Percentiles rank a stretch among this genome's conserved stretches.
Conservation (phyloP, 2,888 invertebrate species). For the Tenthredo amoena region DNA sequence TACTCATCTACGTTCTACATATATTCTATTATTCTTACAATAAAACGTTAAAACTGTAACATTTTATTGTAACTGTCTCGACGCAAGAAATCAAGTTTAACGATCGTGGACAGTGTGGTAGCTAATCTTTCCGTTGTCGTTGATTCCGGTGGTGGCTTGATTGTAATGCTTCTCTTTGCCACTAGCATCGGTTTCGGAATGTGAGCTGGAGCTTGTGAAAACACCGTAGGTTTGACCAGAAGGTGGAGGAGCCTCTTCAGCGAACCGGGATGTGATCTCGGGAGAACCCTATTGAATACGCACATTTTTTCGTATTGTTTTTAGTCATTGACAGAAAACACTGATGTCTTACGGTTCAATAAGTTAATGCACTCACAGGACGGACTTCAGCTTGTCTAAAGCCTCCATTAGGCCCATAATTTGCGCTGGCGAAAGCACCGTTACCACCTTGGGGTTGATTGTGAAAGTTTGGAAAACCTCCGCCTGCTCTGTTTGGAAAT, state of each 20-base stretch:
- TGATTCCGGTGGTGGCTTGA: constrained; percentile 83
- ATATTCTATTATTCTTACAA: neutral
- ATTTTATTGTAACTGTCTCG: neutral
- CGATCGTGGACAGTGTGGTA: constrained; percentile 81
- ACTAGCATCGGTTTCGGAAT: constrained; percentile 80
- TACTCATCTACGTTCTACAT: neutral
- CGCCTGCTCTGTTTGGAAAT: constrained; percentile 17
- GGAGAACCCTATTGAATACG: constrained; percentile 62
- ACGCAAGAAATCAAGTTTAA: constrained; percentile 52
- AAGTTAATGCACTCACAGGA: constrained; percentile 64
- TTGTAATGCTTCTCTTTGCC: constrained; percentile 81
- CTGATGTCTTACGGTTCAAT: neutral
- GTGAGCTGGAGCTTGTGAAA: constrained; percentile 83
- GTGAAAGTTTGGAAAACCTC: constrained; percentile 27
- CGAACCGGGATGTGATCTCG: constrained; percentile 71
- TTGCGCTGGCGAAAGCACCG: constrained; percentile 59
- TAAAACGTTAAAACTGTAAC: neutral
- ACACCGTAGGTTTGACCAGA: constrained; percentile 79
- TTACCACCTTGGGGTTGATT: neutral
- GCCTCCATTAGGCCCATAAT: constrained; percentile 68
- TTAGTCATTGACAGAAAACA: neutral
- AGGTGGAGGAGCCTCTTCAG: constrained; percentile 65
- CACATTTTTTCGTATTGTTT: constrained; percentile 14
- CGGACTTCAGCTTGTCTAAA: constrained; percentile 66
- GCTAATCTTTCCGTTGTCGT: constrained; percentile 87